These are phyloP conservation scores for Dermatemys mawii DNA, from an alignment of 2,113 vertebrate genomes.

Conservation along the genomic window DNA sequence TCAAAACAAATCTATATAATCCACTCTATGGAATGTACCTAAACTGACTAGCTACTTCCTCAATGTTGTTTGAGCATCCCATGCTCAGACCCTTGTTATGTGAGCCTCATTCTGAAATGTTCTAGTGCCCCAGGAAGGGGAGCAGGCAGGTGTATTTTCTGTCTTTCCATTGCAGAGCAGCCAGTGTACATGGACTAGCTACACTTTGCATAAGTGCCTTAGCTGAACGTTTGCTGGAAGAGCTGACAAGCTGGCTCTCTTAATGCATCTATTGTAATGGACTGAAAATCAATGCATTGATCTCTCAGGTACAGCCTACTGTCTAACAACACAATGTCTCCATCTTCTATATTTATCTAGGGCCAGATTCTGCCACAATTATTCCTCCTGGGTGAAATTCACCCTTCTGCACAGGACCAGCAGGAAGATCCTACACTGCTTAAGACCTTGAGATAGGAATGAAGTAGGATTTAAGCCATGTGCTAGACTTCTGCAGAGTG, in stretches of 20 bases:
- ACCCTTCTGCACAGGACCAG: not conserved
- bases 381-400: not conserved
- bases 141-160: not conserved
- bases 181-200: not conserved
- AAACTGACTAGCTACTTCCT: not conserved
- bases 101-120: not conserved
- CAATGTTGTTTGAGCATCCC: not conserved
- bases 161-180: not conserved
- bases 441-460: not conserved
- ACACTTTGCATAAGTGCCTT: not conserved
- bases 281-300: fast-evolving
- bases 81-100: not conserved
- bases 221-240: not conserved
- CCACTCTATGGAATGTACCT: fast-evolving
- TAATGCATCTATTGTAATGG: not conserved
- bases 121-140: not conserved
- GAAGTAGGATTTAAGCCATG: not conserved
- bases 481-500: not conserved
- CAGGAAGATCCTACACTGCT: not conserved
- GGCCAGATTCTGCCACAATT: not conserved
- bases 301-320: not conserved
- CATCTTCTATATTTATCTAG: not conserved
- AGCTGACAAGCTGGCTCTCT: not conserved
- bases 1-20: not conserved
- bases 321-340: not conserved